Evolutionary conservation across 2,113 vertebrate species (phyloP).

Genomic region (Hydrochoerus hydrochaeris): DNA sequence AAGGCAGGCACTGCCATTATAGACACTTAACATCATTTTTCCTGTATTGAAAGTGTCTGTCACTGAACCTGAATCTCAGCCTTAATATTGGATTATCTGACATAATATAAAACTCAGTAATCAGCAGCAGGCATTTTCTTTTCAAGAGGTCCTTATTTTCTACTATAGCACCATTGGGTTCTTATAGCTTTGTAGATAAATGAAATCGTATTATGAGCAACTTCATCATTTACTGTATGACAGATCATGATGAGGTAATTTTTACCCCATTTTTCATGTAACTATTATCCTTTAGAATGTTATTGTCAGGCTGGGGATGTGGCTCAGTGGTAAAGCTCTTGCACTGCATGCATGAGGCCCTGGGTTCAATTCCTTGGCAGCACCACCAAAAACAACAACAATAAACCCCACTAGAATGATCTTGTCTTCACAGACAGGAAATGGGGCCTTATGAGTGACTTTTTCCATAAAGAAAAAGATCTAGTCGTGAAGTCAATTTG

Average conservation of each 20-base stretch:
- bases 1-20: neutral
- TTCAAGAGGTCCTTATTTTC: conserved; percentile 40
- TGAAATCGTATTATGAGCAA: neutral
- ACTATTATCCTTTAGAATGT: neutral
- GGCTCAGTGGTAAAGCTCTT: too few species aligned
- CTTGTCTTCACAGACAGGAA: neutral
- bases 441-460: neutral
- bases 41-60: neutral
- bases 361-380: too few species aligned
- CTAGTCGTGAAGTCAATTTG: neutral
- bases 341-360: too few species aligned
- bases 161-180: neutral
- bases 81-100: conserved; percentile 19
- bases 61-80: conserved; percentile 43
- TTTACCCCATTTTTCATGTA: conserved; percentile 1
- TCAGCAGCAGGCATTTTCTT: conserved; percentile 23
- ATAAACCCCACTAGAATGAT: neutral
- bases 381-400: too few species aligned
- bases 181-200: conserved; percentile 17
- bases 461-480: neutral
- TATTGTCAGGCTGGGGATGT: neutral
- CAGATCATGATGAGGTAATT: neutral
- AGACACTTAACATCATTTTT: conserved; percentile 1
- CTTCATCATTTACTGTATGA: conserved; percentile 26
- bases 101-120: neutral